Evolutionary conservation across 1,140 invertebrate genomes (phyloP).

Genomic region (Goniozus legneri): DNA sequence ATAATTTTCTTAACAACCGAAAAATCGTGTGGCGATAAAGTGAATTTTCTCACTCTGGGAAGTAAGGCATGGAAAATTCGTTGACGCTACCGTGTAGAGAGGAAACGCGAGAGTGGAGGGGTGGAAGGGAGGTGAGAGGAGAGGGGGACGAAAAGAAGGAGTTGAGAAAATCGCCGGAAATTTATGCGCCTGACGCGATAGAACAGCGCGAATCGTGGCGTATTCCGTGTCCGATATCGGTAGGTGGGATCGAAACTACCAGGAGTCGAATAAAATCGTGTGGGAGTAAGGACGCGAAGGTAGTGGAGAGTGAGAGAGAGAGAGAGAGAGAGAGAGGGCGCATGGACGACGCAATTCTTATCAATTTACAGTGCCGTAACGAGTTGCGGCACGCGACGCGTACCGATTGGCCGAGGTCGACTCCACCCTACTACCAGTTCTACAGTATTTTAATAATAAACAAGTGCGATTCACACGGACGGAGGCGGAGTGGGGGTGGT

Average conservation of each 20-base stretch:
- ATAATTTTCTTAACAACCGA: no score
- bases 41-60: no score
- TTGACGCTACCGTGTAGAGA: no score
- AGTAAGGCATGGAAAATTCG: no score
- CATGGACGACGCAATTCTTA: conserved; percentile 39
- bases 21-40: no score
- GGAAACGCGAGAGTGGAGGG: no score
- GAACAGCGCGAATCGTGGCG: not conserved
- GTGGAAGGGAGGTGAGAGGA: no score
- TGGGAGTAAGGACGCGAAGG: not conserved
- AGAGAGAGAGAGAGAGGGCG: not conserved
- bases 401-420: conserved; percentile 40
- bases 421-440: conserved; percentile 46
- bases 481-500: conserved; percentile 15
- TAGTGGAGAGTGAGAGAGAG: conserved; percentile 5
- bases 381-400: conserved; percentile 43
- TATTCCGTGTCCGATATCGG: conserved; percentile 9
- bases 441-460: conserved; percentile 50
- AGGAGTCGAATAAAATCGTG: no score
- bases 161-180: no score
- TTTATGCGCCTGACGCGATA: no score
- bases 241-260: no score
- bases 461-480: conserved; percentile 31
- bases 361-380: conserved; percentile 49
- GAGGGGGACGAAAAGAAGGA: no score